Evolutionary conservation across 2,888 invertebrate species (phyloP), one percentile per base, ranked within the genome.

Genomic region (Drosophila emarginata): DNA sequence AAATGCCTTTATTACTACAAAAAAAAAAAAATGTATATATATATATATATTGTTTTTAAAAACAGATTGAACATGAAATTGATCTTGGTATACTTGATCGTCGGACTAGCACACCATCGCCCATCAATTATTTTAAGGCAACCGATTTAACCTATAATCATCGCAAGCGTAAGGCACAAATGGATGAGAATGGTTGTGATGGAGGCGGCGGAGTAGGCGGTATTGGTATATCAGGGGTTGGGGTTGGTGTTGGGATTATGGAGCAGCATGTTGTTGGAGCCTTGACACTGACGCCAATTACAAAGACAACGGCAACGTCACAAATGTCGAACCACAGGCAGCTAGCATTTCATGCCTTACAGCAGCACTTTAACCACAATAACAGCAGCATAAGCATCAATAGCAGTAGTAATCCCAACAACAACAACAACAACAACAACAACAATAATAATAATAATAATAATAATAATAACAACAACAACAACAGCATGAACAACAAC

Each of bases 21-120:
- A n/a, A n/a, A n/a, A n/a, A n/a, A n/a, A n/a, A n/a, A n/a, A n/a
- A n/a, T n/a, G n/a, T n/a, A n/a, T n/a, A n/a, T n/a, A n/a, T n/a
- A n/a, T n/a, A n/a, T n/a, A n/a, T n/a, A n/a, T n/a, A n/a, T n/a
- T n/a, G n/a, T n/a, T n/a, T n/a, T n/a, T n/a, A n/a, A n/a, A n/a
- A 4, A 21, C 81, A 89, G 89, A 89, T 90, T 68, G 89, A 89
- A 75, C 87, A 82, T 67, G 89, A 89, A 73, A 63, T 78, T 15
- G 89, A 90, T 59, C 73, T 89, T 66, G 76, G 72, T 23, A 75
- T 90, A 74, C 74, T 81, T 39, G 86, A 86, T 9, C 69, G 85
- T 9, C 75, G 76, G 75, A 79, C 83, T 72, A 80, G 88, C 63
- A 89, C 89, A 56, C 90, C 90, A 60, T 69, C 88, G 54, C 81